Percentiles rank a stretch among this genome's conserved stretches.
Evolutionary conservation across 2,888 invertebrate species (phyloP).

Genomic region (Andricus quercusramuli): DNA sequence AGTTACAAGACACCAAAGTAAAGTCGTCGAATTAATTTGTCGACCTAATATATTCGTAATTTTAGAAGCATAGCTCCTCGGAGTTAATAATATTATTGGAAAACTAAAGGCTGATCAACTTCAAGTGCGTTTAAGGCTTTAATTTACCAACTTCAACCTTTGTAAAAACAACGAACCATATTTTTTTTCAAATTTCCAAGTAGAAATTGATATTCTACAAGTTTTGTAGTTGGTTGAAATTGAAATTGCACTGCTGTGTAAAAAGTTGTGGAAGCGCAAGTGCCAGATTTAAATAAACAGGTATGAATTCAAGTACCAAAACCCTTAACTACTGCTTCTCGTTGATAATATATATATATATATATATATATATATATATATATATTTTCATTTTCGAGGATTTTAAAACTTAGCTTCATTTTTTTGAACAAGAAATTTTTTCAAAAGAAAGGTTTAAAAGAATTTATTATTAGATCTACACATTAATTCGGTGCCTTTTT

Average conservation of each 20-base stretch:
- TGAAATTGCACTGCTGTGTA: background rate
- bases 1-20: too few species aligned
- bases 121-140: conserved; percentile 12
- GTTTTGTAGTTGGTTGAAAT: background rate
- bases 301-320: background rate
- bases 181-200: background rate
- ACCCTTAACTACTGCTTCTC: background rate
- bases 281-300: conserved; percentile 7
- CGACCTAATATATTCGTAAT: background rate
- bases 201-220: background rate
- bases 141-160: background rate
- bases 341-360: background rate
- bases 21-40: too few species aligned
- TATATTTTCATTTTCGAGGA: background rate
- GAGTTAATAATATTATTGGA: background rate
- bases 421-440: background rate
- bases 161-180: background rate
- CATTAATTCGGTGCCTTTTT: too few species aligned
- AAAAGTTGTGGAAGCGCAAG: background rate
- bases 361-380: too few species aligned
- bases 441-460: background rate
- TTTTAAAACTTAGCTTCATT: background rate
- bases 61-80: background rate
- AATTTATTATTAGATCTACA: too few species aligned
- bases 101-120: conserved; percentile 31